phyloP scores from a whole-genome alignment of 2,113 vertebrate species.

The Accipiter cooperii region DNA sequence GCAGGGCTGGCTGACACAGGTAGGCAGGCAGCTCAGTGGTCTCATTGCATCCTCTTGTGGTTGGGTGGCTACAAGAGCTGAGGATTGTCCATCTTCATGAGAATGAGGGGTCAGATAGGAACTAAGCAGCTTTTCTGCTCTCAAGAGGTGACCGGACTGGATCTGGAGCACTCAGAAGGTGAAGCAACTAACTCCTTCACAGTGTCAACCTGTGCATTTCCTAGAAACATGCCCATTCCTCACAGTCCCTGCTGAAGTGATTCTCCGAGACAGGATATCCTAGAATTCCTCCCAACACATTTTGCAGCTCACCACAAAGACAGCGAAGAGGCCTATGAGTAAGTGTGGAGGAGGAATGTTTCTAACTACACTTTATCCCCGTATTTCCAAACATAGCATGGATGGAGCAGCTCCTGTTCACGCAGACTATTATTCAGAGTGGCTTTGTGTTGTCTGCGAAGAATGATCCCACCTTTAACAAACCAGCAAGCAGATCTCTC shows the following conservation, averaged over 20 bases:
- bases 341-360: slow-evolving; percentile 31
- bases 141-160: not conserved
- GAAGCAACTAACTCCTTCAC: not conserved
- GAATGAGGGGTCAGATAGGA: not conserved
- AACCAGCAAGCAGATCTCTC: not conserved
- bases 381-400: not conserved
- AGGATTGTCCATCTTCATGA: not conserved
- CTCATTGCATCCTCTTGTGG: slow-evolving; percentile 35
- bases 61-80: not conserved
- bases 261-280: not conserved
- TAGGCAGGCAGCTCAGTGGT: not conserved
- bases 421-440: not conserved
- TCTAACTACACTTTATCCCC: not conserved
- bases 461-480: not conserved
- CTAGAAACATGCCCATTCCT: not conserved
- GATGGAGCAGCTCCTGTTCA: not conserved
- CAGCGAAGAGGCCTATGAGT: not conserved
- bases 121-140: not conserved
- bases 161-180: not conserved
- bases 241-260: not conserved
- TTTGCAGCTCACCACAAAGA: not conserved
- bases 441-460: not conserved
- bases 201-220: not conserved
- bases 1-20: not conserved
- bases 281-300: not conserved